These are phyloP conservation scores for Micronycteris hirsuta DNA, from an alignment of 2,113 vertebrate species.

Conservation along the genomic window DNA sequence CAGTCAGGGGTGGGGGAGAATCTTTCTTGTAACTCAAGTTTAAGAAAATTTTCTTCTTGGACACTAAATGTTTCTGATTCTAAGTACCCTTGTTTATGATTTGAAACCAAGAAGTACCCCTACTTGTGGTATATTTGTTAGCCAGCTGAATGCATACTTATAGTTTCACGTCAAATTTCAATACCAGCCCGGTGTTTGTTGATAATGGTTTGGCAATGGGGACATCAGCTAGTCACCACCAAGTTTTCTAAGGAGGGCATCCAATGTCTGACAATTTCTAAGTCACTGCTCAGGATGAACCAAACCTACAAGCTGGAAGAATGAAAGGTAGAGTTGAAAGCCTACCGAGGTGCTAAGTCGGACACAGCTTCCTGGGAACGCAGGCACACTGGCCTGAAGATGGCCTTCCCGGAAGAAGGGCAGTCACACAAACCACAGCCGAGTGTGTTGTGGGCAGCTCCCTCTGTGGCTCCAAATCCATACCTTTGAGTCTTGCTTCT, in stretches of 20 bases:
- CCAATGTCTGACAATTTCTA: background rate
- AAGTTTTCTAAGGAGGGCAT: background rate
- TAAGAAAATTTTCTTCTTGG: background rate
- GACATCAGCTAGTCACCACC: background rate
- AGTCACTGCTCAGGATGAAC: background rate
- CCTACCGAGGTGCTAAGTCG: rapidly evolving
- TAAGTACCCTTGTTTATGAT: background rate
- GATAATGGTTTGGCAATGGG: background rate
- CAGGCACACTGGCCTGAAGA: background rate
- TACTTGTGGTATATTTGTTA: background rate
- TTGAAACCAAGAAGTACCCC: background rate
- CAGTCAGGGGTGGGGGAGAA: background rate
- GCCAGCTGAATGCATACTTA: background rate
- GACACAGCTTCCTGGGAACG: background rate
- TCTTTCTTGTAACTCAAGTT: background rate
- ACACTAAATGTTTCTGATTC: background rate
- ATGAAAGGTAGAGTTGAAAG: background rate
- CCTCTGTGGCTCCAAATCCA: background rate
- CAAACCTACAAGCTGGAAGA: background rate
- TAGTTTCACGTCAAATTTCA: rapidly evolving
- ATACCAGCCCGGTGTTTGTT: background rate
- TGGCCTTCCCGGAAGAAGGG: background rate
- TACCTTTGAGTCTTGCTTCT: rapidly evolving
- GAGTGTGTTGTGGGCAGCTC: rapidly evolving
- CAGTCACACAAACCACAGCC: background rate